These are phyloP conservation scores for Eupeodes corollae DNA, from an alignment of 1,140 invertebrate species.

Conservation along the genomic window DNA sequence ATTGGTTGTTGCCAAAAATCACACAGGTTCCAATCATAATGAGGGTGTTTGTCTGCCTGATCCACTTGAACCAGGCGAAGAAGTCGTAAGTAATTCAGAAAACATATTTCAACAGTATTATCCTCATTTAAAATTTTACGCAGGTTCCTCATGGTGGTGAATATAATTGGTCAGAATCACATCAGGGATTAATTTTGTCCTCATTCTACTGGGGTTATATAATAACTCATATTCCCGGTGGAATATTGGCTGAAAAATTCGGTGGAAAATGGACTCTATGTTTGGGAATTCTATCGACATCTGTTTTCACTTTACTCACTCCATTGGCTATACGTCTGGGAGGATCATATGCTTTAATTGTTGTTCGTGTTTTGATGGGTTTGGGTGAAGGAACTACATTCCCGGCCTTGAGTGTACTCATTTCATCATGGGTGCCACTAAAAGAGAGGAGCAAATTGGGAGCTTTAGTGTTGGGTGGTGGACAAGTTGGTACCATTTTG, in stretches of 20 bases:
- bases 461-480: conserved; percentile 60
- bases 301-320: conserved; percentile 61
- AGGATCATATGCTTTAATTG: conserved; percentile 49
- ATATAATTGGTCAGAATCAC: conserved; percentile 25
- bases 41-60: conserved; percentile 21
- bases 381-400: conserved; percentile 66
- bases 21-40: conserved; percentile 7
- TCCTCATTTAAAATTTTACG: neutral
- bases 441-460: conserved; percentile 61
- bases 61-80: conserved; percentile 6
- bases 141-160: conserved; percentile 6
- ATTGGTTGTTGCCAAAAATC: conserved; percentile 49
- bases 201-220: conserved; percentile 54
- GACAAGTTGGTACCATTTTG: conserved; percentile 61
- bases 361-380: conserved; percentile 54
- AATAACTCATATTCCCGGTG: conserved; percentile 46
- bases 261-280: conserved; percentile 66
- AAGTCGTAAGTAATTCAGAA: conserved; percentile 1
- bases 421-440: conserved; percentile 64
- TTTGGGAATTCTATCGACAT: conserved; percentile 57
- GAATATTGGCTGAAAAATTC: conserved; percentile 57
- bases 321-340: conserved; percentile 48
- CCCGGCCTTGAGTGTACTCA: conserved; percentile 58
- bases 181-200: conserved; percentile 46
- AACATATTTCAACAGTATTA: neutral